These are phyloP conservation scores for Nomada lathburiana DNA, from an alignment of 2,888 invertebrate genomes.

Conservation along the genomic window DNA sequence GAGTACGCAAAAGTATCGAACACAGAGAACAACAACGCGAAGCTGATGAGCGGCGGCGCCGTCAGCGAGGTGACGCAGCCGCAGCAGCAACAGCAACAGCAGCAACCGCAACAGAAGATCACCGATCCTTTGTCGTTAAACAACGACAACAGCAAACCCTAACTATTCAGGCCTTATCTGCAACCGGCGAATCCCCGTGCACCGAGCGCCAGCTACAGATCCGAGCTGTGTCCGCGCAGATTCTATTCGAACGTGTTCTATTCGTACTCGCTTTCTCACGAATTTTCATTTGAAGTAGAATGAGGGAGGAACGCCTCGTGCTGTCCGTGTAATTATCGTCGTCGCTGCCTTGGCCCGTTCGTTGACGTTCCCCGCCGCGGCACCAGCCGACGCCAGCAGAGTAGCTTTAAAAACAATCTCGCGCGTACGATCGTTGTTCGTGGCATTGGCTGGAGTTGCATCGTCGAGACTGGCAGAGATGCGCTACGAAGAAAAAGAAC, in stretches of 20 bases:
- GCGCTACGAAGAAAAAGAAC: not conserved
- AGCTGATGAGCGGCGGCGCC: slow-evolving; percentile 82
- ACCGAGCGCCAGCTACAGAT: slow-evolving; percentile 67
- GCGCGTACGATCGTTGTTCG: slow-evolving; percentile 44
- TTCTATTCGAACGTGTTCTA: slow-evolving; percentile 81
- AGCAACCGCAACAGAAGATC: slow-evolving; percentile 73
- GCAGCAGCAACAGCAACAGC: slow-evolving; percentile 79
- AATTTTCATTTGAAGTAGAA: slow-evolving; percentile 82
- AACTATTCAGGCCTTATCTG: slow-evolving; percentile 84
- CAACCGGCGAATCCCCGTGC: slow-evolving; percentile 76
- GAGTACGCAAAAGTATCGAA: slow-evolving; percentile 83
- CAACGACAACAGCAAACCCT: slow-evolving; percentile 83
- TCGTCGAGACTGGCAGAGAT: not conserved
- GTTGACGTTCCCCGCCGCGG: slow-evolving; percentile 40
- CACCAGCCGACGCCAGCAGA: slow-evolving; percentile 42
- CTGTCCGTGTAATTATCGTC: slow-evolving; percentile 25
- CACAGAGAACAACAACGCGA: slow-evolving; percentile 83
- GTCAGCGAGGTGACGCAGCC: slow-evolving; percentile 78
- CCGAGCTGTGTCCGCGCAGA: slow-evolving; percentile 78
- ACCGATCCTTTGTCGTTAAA: slow-evolving; percentile 80
- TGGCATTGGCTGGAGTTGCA: slow-evolving; percentile 31
- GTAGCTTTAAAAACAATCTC: slow-evolving; percentile 70
- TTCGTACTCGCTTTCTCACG: slow-evolving; percentile 79
- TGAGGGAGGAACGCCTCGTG: slow-evolving; percentile 21
- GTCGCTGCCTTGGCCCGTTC: slow-evolving; percentile 42